phyloP scores from a whole-genome alignment of 2,797 vertebrate species.

The Trachurus trachurus region DNA sequence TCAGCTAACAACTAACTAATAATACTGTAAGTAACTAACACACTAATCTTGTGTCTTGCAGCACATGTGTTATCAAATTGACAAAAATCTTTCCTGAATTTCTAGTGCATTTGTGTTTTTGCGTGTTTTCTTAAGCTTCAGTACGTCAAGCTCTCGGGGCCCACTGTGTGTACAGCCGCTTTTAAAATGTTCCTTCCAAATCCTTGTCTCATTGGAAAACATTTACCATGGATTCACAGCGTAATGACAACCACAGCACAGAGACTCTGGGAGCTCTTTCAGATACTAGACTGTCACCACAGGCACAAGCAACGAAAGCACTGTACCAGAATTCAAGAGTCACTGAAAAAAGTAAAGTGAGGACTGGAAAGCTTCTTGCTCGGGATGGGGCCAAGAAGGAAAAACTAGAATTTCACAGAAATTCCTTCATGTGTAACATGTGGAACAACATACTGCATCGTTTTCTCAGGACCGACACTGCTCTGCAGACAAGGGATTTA shows the following conservation, averaged over 20 bases:
- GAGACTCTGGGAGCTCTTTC: not conserved
- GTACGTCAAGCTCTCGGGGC: too few species aligned
- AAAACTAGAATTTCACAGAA: not conserved
- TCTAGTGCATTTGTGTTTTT: too few species aligned
- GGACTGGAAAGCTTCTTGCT: not conserved
- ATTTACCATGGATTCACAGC: not conserved
- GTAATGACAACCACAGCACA: not conserved
- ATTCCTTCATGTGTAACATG: not conserved
- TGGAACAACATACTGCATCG: not conserved
- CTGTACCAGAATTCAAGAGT: not conserved
- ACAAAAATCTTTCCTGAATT: too few species aligned
- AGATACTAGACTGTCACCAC: not conserved
- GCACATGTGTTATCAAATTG: too few species aligned
- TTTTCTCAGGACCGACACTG: not conserved
- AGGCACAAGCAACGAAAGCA: too few species aligned
- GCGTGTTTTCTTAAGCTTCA: too few species aligned
- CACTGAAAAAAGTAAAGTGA: not conserved
- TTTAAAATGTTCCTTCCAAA: constrained; percentile 28
- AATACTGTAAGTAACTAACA: too few species aligned
- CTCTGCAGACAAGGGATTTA: not conserved
- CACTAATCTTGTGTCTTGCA: too few species aligned
- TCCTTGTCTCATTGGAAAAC: not conserved
- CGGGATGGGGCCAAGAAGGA: too few species aligned
- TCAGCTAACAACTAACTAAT: too few species aligned
- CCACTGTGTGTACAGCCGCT: not conserved